A percentile compares a stretch with the other conserved stretches of the same genome.
Conservation (phyloP, 2,113 vertebrate species). For the Tor tambroides region DNA sequence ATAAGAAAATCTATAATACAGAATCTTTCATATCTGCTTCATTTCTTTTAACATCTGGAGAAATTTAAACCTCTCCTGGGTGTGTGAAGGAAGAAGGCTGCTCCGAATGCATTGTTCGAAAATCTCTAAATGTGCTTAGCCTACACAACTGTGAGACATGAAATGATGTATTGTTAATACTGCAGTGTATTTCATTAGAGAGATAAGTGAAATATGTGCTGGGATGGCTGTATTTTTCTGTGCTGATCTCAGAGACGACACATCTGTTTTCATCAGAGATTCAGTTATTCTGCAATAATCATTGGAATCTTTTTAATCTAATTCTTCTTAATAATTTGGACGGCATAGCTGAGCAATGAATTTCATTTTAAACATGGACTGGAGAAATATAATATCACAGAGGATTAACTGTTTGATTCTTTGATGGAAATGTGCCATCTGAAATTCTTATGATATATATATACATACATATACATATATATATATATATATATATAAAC, state of each 20-base stretch:
- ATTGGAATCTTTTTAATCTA: constrained; percentile 45
- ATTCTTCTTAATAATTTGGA: constrained; percentile 53
- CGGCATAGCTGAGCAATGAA: constrained; percentile 11
- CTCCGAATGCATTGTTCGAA: background rate
- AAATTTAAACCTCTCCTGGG: background rate
- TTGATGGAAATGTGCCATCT: constrained; percentile 19
- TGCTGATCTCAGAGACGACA: constrained; percentile 38
- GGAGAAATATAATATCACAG: background rate
- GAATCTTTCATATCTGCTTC: background rate
- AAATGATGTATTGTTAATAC: constrained; percentile 23
- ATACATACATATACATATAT: constrained; percentile 12
- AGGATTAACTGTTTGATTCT: constrained; percentile 14
- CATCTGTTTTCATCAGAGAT: constrained; percentile 53
- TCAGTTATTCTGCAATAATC: constrained; percentile 52
- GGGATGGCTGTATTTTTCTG: constrained; percentile 36
- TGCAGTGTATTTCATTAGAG: constrained; percentile 11
- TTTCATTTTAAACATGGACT: background rate
- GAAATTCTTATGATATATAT: background rate
- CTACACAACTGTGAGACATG: constrained; percentile 16
- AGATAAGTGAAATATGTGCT: constrained; percentile 49
- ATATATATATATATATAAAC: background rate
- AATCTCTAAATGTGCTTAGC: constrained; percentile 20
- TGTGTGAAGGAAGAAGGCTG: background rate
- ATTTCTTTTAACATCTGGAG: constrained; percentile 3
- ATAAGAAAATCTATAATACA: background rate